These are phyloP conservation scores for Globia sparganii DNA, from an alignment of 2,888 invertebrate genomes.

Conservation along the genomic window DNA sequence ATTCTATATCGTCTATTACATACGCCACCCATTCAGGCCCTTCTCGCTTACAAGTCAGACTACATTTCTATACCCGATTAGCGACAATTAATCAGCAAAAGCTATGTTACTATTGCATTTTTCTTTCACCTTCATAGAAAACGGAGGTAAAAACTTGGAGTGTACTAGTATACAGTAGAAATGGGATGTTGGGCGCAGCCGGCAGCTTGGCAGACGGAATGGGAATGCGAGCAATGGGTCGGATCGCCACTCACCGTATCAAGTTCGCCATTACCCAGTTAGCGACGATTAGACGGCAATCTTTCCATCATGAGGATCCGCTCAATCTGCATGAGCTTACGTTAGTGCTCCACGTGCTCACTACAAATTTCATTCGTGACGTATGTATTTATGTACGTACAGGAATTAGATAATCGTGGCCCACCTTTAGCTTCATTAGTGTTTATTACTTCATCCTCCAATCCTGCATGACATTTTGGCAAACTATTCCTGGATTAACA, in stretches of 20 bases:
- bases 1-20: neutral
- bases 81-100: slow-evolving; percentile 32
- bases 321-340: slow-evolving; percentile 79
- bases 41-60: slow-evolving; percentile 10
- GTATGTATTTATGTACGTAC: slow-evolving; percentile 12
- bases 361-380: slow-evolving; percentile 57
- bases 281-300: slow-evolving; percentile 84
- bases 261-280: slow-evolving; percentile 87
- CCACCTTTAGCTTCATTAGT: slow-evolving; percentile 41
- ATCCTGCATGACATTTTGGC: slow-evolving; percentile 19
- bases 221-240: slow-evolving; percentile 76
- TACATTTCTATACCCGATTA: slow-evolving; percentile 29
- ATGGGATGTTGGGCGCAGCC: slow-evolving; percentile 53
- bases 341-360: slow-evolving; percentile 72
- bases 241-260: slow-evolving; percentile 74
- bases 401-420: slow-evolving; percentile 37
- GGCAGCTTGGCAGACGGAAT: slow-evolving; percentile 60
- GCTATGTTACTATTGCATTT: slow-evolving; percentile 27
- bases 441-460: slow-evolving; percentile 45
- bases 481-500: slow-evolving; percentile 18
- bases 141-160: slow-evolving; percentile 40
- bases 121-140: slow-evolving; percentile 38
- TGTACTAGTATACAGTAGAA: slow-evolving; percentile 19
- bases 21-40: neutral
- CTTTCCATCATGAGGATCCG: slow-evolving; percentile 82